A percentile compares a stretch with the other conserved stretches of the same genome.
Conservation (phyloP, 1,140 invertebrate genomes). For the Tetraneura akinire region DNA sequence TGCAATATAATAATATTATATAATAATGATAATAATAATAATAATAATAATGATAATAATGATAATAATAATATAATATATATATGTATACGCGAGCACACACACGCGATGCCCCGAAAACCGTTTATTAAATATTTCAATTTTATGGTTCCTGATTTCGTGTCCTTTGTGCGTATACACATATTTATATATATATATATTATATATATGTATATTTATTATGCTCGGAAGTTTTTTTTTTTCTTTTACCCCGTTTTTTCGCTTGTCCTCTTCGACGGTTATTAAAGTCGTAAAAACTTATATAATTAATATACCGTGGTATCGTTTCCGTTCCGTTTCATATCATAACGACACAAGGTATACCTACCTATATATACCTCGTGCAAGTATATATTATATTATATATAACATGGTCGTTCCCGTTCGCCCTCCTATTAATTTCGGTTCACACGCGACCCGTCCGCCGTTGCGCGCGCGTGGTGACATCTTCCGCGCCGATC, state of each 20-base stretch:
- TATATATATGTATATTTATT: neutral
- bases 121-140: slow-evolving; percentile 47
- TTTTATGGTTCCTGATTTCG: slow-evolving; percentile 37
- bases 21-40: no score
- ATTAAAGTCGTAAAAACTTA: slow-evolving; percentile 41
- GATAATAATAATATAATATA: no score
- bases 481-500: slow-evolving; percentile 48
- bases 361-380: neutral
- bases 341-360: neutral
- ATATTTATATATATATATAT: neutral
- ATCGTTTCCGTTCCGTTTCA: slow-evolving; percentile 32
- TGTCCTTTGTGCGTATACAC: slow-evolving; percentile 17
- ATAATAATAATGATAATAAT: no score
- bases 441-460: slow-evolving; percentile 32
- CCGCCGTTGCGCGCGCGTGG: slow-evolving; percentile 1
- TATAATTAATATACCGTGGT: slow-evolving; percentile 51
- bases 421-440: slow-evolving; percentile 41
- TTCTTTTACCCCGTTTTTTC: neutral
- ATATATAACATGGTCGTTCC: neutral
- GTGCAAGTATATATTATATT: no score
- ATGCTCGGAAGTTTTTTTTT: neutral
- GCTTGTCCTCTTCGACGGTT: neutral
- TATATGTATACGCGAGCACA: neutral
- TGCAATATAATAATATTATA: slow-evolving; percentile 7
- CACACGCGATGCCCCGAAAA: slow-evolving; percentile 43